Evolutionary conservation across 2,888 invertebrate genomes (phyloP).

Genomic region (Adelognathus sp.): DNA sequence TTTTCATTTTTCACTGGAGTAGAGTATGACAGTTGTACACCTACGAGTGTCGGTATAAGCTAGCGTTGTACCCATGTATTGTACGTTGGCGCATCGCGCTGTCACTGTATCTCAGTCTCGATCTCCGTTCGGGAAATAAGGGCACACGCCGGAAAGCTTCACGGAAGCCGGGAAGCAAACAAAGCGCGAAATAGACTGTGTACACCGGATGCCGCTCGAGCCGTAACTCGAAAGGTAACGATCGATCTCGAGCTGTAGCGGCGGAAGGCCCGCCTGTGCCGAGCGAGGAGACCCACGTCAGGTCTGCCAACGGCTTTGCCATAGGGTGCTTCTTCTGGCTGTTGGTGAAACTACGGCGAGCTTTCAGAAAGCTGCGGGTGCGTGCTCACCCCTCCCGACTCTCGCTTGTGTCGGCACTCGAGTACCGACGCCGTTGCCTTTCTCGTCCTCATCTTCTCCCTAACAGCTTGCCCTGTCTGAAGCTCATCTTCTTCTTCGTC

Average conservation of each 20-base stretch:
- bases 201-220: constrained; percentile 60
- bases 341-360: constrained; percentile 30
- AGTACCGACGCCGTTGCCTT: constrained; percentile 39
- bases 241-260: constrained; percentile 60
- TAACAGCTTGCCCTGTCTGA: not conserved
- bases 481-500: constrained; percentile 1
- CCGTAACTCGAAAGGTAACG: constrained; percentile 62
- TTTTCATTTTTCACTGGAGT: not conserved
- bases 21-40: not conserved
- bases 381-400: constrained; percentile 19
- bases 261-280: constrained; percentile 31
- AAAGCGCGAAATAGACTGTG: constrained; percentile 66
- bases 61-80: not conserved
- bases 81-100: constrained; percentile 10
- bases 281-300: constrained; percentile 28
- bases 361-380: not conserved
- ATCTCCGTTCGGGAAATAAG: constrained; percentile 29
- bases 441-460: constrained; percentile 8
- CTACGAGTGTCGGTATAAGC: not conserved
- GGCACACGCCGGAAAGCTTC: constrained; percentile 48
- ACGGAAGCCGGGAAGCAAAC: constrained; percentile 59
- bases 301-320: constrained; percentile 50
- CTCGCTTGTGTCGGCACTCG: constrained; percentile 26
- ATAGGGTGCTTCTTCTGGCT: constrained; percentile 30
- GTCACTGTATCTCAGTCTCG: constrained; percentile 34